phyloP scores from a whole-genome alignment of 2,797 vertebrate genomes.

The Nyctalus aviator region DNA sequence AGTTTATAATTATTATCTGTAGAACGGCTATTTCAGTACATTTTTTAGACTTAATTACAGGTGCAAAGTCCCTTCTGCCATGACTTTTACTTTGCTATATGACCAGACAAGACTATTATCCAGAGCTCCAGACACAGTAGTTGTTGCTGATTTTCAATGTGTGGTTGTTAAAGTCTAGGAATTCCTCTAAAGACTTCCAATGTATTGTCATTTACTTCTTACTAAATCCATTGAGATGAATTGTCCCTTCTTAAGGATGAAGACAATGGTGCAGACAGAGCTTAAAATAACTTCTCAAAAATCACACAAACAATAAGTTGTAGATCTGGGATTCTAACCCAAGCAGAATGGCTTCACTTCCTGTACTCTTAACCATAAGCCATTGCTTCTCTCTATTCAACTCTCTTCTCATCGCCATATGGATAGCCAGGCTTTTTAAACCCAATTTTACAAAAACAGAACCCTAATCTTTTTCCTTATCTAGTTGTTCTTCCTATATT shows the following conservation, averaged over 20 bases:
- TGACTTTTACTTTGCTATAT: not conserved
- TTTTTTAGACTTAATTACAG: constrained; percentile 1
- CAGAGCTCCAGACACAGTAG: not conserved
- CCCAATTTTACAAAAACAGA: not conserved
- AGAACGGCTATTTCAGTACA: not conserved
- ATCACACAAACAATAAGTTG: not conserved
- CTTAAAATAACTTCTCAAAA: not conserved
- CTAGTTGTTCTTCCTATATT: not conserved
- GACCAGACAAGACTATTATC: not conserved
- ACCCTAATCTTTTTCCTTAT: not conserved
- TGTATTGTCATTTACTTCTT: not conserved
- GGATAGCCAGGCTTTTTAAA: not conserved
- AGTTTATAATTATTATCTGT: not conserved
- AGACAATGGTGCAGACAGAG: not conserved
- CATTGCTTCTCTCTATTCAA: not conserved
- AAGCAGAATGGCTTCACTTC: not conserved
- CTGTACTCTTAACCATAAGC: not conserved
- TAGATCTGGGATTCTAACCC: not conserved
- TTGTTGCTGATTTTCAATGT: not conserved
- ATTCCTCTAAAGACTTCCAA: not conserved
- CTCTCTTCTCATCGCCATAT: not conserved
- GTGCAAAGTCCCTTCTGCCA: not conserved
- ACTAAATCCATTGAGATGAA: not conserved
- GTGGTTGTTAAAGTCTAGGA: not conserved
- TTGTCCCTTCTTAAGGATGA: not conserved